Percentiles rank a stretch among this genome's conserved stretches.
Conservation (phyloP, 1,140 invertebrate genomes). For the Euschistus heros region DNA sequence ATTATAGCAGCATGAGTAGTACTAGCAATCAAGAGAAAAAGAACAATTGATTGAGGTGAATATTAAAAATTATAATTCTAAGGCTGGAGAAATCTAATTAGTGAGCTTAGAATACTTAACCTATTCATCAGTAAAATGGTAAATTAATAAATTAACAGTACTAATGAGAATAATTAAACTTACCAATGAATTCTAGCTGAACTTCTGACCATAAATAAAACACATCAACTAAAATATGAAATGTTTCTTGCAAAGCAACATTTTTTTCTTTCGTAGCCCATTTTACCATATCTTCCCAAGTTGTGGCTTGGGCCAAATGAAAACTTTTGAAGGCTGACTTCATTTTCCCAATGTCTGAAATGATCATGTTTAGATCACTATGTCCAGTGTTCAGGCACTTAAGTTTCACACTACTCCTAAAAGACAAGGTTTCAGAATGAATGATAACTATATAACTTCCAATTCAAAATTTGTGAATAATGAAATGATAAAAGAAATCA, state of each 20-base stretch:
- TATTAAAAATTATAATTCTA: no score
- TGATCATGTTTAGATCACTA: conserved; percentile 41
- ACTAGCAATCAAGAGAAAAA: no score
- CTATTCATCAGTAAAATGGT: no score
- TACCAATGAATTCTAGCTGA: conserved; percentile 42
- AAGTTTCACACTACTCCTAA: conserved; percentile 43
- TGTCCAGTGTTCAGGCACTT: conserved; percentile 41
- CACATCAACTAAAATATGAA: conserved; percentile 40
- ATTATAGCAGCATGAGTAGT: no score
- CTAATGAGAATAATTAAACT: background rate
- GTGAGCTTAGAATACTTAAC: no score
- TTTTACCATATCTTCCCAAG: conserved; percentile 41
- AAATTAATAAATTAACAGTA: no score
- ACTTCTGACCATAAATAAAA: conserved; percentile 41
- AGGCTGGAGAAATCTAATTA: no score
- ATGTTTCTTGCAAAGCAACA: conserved; percentile 42
- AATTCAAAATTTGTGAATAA: no score
- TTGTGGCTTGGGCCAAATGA: conserved; percentile 39
- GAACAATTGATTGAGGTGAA: no score
- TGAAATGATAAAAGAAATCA: no score
- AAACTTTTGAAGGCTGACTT: conserved; percentile 38
- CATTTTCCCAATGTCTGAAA: conserved; percentile 44
- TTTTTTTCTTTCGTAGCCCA: conserved; percentile 44
- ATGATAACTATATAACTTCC: no score
- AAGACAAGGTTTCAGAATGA: background rate